phyloP scores from a whole-genome alignment of 2,888 invertebrate species.

The Gasteruption jaculator region DNA sequence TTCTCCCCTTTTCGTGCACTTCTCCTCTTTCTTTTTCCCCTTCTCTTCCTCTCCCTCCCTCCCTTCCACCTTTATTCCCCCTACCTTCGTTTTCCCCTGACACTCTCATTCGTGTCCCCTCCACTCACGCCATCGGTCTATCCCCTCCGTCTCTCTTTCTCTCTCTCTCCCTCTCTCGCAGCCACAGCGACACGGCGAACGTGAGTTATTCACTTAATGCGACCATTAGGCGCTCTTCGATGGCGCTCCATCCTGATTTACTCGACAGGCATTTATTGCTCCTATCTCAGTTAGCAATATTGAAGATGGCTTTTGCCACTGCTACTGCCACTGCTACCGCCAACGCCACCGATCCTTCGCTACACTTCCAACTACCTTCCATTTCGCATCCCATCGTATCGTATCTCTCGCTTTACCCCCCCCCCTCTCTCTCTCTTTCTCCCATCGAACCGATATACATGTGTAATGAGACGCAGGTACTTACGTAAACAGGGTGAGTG shows the following conservation, averaged over 20 bases:
- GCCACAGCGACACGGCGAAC: slow-evolving; percentile 31
- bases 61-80: not conserved
- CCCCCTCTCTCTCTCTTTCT: slow-evolving; percentile 5
- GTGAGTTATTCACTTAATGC: slow-evolving; percentile 51
- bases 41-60: not conserved
- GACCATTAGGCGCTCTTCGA: slow-evolving; percentile 48
- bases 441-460: slow-evolving; percentile 8
- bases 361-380: no score
- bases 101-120: no score
- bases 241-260: slow-evolving; percentile 51
- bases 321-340: slow-evolving; percentile 5
- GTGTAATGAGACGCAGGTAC: slow-evolving; percentile 15
- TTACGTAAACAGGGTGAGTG: slow-evolving; percentile 11
- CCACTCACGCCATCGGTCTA: no score
- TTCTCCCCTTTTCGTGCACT: no score
- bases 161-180: slow-evolving; percentile 12
- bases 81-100: slow-evolving; percentile 21
- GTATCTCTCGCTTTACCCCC: no score
- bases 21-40: slow-evolving; percentile 12
- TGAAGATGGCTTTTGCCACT: slow-evolving; percentile 24
- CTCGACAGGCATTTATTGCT: slow-evolving; percentile 49
- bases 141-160: not conserved
- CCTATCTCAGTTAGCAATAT: slow-evolving; percentile 40
- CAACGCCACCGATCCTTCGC: not conserved
- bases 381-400: no score